These are phyloP conservation scores for Paracanthobrama guichenoti DNA, from an alignment of 2,113 vertebrate genomes.

Conservation along the genomic window DNA sequence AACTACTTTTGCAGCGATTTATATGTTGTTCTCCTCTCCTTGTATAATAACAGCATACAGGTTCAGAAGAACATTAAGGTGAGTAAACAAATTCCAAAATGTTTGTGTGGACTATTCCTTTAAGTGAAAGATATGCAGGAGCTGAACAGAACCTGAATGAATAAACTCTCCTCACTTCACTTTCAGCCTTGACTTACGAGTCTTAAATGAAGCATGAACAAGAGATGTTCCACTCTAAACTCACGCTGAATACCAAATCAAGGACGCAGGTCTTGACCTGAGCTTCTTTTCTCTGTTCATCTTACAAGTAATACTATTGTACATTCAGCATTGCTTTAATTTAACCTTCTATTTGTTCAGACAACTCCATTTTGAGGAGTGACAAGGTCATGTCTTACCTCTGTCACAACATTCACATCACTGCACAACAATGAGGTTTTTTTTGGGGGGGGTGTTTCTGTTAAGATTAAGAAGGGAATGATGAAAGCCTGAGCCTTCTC, in stretches of 20 bases:
- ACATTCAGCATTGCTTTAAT: slow-evolving; percentile 40
- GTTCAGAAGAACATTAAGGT: neutral
- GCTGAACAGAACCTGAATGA: neutral
- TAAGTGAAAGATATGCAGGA: slow-evolving; percentile 17
- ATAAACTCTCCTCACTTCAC: slow-evolving; percentile 24
- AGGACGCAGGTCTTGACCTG: neutral
- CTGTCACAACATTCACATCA: slow-evolving; percentile 14
- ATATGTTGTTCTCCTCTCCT: neutral
- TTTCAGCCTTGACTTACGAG: neutral
- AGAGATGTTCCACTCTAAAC: slow-evolving; percentile 32
- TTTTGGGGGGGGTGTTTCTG: neutral
- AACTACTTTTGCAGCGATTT: neutral
- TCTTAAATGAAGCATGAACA: slow-evolving; percentile 17
- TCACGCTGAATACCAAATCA: slow-evolving; percentile 31
- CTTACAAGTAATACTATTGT: slow-evolving; percentile 20
- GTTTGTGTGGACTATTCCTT: neutral
- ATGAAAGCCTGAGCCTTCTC: slow-evolving; percentile 15
- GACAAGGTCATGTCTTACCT: neutral
- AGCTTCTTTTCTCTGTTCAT: slow-evolving; percentile 10
- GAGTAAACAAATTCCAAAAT: neutral
- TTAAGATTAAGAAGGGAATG: slow-evolving; percentile 9
- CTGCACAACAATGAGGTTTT: slow-evolving; percentile 20
- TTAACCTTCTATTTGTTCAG: slow-evolving; percentile 43
- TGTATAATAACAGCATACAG: neutral
- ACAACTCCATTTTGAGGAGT: slow-evolving; percentile 2